Base-by-base conservation (phyloP, 2,888 invertebrate species). In the Allacma fusca region DNA sequence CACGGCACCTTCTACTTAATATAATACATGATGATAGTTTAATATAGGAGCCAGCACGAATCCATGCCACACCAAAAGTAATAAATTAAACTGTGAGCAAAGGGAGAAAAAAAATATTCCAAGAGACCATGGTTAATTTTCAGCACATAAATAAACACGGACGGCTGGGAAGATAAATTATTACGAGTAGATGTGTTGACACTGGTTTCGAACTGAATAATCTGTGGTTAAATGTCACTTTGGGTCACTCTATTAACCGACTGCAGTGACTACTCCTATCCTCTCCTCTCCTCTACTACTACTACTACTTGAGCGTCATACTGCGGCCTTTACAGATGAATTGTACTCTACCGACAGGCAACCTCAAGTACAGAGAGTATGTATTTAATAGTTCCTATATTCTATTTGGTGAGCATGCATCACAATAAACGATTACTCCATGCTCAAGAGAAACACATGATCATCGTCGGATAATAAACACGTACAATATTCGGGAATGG, bases 111-210 rank as follows among this genome's bases (percentile, higher is more conserved):
- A 50, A 62, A 69, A 79, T 73, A 67, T 73, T 79, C 73, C 73
- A 79, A 76, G 77, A 74, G 77, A 77, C 79, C 76, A 76, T 79
- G 77, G 77, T 79, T 79, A 76, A 79, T 79, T 79, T 79, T 79
- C 77, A 80, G 77, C 73, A 78, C 80, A 80, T 80, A 80, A 80
- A 80, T 80, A 80, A 80, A 80, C 75, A 76, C 76, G 77, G 75
- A 79, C 75, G 72, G 75, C 73, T 73, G 65, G 70, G 62, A 80
- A 77, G 75, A 80, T 80, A 80, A 80, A 80, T 80, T 80, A 78
- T 79, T 77, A 79, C 59, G 75, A 78, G 77, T 73, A 78, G 77
- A 80, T 76, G 80, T 80, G 80, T 80, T 80, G 80, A 80, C 80
- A 80, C 74, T 78, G 77, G 76, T 78, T 65, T 77, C 74, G 72